Conservation (phyloP, 2,113 vertebrate species). For the Dendrocopos noguchii region DNA sequence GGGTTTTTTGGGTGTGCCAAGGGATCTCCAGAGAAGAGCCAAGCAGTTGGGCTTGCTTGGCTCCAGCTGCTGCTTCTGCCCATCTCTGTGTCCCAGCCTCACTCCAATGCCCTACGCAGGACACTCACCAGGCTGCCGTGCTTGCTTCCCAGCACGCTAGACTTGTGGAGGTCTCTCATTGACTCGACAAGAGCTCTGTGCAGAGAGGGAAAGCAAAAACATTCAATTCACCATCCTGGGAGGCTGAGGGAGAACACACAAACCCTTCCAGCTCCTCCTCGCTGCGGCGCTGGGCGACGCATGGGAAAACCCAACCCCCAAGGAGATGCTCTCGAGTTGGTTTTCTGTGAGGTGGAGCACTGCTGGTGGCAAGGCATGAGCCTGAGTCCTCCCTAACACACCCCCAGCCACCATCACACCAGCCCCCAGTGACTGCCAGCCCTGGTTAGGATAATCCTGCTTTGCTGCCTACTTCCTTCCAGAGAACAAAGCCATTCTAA, state of each 20-base stretch:
- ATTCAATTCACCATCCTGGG: not conserved
- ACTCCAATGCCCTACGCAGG: not conserved
- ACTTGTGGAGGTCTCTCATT: slow-evolving; percentile 48
- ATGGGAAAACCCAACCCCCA: rapidly evolving
- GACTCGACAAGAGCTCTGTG: slow-evolving; percentile 42
- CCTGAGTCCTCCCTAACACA: not conserved
- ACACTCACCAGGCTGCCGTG: slow-evolving; percentile 52
- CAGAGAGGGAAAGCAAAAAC: slow-evolving; percentile 41
- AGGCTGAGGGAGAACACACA: not conserved
- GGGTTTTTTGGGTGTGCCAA: rapidly evolving
- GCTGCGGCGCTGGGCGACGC: rapidly evolving
- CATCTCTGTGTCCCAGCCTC: not conserved
- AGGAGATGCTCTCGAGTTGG: not conserved
- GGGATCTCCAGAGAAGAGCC: not conserved
- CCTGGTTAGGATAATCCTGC: rapidly evolving
- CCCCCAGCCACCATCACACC: not conserved
- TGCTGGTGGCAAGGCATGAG: not conserved
- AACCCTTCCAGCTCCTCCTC: not conserved
- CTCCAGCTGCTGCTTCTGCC: not conserved
- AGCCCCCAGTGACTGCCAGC: not conserved
- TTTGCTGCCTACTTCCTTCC: rapidly evolving
- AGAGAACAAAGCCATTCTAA: not conserved
- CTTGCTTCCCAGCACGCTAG: slow-evolving; percentile 27
- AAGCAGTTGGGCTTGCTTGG: not conserved
- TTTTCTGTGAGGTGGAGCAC: not conserved